Percentiles rank a stretch among this genome's conserved stretches.
Evolutionary conservation across 2,113 vertebrate genomes (phyloP).

Genomic region (Hippoglossus stenolepis): DNA sequence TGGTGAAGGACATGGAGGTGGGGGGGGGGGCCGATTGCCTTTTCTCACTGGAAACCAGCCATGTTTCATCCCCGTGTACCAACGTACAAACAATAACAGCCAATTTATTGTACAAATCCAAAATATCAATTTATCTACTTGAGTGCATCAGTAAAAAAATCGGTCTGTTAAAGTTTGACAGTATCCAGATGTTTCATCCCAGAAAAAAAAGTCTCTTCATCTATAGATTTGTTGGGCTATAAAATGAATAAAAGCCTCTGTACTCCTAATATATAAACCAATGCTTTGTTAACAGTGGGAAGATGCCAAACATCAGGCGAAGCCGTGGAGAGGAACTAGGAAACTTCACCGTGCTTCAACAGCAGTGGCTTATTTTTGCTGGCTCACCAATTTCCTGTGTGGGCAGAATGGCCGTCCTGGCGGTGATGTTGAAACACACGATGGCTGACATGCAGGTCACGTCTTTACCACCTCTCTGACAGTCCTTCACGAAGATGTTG

Average conservation of each 20-base stretch:
- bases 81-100: slow-evolving; percentile 9
- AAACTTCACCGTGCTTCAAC: slow-evolving; percentile 25
- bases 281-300: not conserved
- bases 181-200: not conserved
- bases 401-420: slow-evolving; percentile 86
- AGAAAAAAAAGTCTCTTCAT: slow-evolving; percentile 1
- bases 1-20: slow-evolving; percentile 30
- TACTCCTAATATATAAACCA: not conserved
- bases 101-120: slow-evolving; percentile 2
- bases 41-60: slow-evolving; percentile 19
- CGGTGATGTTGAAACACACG: slow-evolving; percentile 90
- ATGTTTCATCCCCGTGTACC: slow-evolving; percentile 20
- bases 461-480: slow-evolving; percentile 89
- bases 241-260: not conserved
- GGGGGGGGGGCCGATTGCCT: not conserved
- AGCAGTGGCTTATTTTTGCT: slow-evolving; percentile 57
- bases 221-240: not conserved
- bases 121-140: not conserved
- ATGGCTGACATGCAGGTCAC: slow-evolving; percentile 94
- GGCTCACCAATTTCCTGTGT: slow-evolving; percentile 86
- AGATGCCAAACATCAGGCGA: slow-evolving; percentile 1
- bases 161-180: slow-evolving; percentile 9
- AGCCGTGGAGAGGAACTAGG: not conserved
- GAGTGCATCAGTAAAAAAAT: not conserved
- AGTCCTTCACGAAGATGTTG: slow-evolving; percentile 98